Conservation (phyloP, 2,113 vertebrate species). For the Phoxinus phoxinus region DNA sequence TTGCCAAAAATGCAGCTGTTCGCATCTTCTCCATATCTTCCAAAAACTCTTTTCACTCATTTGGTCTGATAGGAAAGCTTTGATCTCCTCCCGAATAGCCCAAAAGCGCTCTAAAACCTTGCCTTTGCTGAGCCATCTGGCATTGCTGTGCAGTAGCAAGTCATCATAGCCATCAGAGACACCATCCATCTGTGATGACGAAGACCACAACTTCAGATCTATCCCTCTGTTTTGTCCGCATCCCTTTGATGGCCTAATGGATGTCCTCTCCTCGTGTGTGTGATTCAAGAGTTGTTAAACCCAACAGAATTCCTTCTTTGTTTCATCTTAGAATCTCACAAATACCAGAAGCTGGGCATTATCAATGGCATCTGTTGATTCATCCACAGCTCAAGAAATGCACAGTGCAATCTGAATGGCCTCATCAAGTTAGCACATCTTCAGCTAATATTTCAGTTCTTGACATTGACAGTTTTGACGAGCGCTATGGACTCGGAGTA, state of each 20-base stretch:
- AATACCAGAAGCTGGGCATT: no score
- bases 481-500: not conserved
- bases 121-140: no score
- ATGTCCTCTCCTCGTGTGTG: not conserved
- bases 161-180: not conserved
- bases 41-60: no score
- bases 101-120: not conserved
- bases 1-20: not conserved
- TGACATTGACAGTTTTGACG: not conserved
- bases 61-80: not conserved
- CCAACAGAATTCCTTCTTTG: constrained; percentile 42
- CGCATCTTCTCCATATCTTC: not conserved
- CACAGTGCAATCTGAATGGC: constrained; percentile 33
- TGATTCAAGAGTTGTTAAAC: constrained; percentile 37
- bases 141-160: not conserved
- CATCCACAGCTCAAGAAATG: constrained; percentile 39
- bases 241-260: constrained; percentile 39
- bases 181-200: constrained; percentile 14
- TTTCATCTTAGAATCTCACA: not conserved
- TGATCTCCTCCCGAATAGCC: not conserved
- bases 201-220: constrained; percentile 33
- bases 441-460: not conserved
- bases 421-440: constrained; percentile 10
- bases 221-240: constrained; percentile 38
- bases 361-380: no score